Conservation (phyloP, 2,797 vertebrate species). For the Salarias fasciatus region DNA sequence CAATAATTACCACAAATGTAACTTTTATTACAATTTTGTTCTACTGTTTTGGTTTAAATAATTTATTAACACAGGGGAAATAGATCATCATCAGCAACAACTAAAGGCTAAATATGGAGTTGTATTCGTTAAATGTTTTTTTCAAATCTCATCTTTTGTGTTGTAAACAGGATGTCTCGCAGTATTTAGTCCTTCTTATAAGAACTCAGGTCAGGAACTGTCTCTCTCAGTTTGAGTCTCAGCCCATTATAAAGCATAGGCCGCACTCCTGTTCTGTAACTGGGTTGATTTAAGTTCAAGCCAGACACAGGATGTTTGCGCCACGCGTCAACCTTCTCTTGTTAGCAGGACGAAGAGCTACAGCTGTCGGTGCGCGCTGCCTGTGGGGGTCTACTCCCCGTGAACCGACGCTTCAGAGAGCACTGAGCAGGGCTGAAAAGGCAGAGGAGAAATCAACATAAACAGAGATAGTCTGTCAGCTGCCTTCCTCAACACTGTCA, state of each 20-base stretch:
- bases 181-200: too few relatives aligned
- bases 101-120: too few relatives aligned
- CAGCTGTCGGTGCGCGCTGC: constrained; percentile 57
- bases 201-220: neutral
- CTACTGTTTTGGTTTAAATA: too few relatives aligned
- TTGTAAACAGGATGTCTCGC: too few relatives aligned
- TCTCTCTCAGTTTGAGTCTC: constrained; percentile 12
- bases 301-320: constrained; percentile 58
- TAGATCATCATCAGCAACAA: too few relatives aligned
- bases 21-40: too few relatives aligned
- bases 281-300: constrained; percentile 58
- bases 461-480: constrained; percentile 31
- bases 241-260: constrained; percentile 35
- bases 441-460: constrained; percentile 35
- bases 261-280: constrained; percentile 45
- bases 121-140: too few relatives aligned
- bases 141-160: too few relatives aligned
- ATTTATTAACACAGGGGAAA: too few relatives aligned
- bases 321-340: constrained; percentile 57
- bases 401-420: constrained; percentile 50
- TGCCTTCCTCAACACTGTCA: constrained; percentile 39
- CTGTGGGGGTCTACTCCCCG: constrained; percentile 64
- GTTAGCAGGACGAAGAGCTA: constrained; percentile 63
- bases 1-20: too few relatives aligned
- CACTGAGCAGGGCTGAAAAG: constrained; percentile 38